A percentile compares a stretch with the other conserved stretches of the same genome.
Evolutionary conservation across 2,888 invertebrate species (phyloP).

Genomic region (Nemotelus nigrinus): DNA sequence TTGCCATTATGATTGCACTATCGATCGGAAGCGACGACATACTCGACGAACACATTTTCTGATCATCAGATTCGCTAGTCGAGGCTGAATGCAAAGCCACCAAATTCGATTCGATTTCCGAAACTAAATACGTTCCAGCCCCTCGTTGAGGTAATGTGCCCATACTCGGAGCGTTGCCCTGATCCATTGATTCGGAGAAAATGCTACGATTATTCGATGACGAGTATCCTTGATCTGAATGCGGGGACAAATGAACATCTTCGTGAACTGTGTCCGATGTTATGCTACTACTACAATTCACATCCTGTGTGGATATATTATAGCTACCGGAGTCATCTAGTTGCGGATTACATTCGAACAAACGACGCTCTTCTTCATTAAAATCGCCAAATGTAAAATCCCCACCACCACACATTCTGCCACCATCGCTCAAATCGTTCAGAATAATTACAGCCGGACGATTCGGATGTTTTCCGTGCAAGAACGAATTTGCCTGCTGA

Average conservation of each 20-base stretch:
- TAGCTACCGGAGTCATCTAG: constrained; percentile 45
- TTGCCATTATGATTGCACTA: constrained; percentile 37
- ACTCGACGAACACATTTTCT: not conserved
- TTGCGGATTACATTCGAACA: constrained; percentile 53
- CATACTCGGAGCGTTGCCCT: constrained; percentile 23
- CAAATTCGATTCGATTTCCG: not conserved
- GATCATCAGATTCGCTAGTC: constrained; percentile 22
- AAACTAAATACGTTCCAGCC: not conserved
- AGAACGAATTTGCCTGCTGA: constrained; percentile 26
- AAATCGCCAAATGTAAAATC: constrained; percentile 75
- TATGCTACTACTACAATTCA: constrained; percentile 46
- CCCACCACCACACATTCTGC: constrained; percentile 68
- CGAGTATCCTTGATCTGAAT: constrained; percentile 50
- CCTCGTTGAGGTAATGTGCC: constrained; percentile 44
- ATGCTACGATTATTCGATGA: constrained; percentile 50
- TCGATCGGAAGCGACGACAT: constrained; percentile 16
- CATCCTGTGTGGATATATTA: constrained; percentile 45
- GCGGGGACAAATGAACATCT: constrained; percentile 48
- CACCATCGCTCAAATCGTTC: constrained; percentile 66
- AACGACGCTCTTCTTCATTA: constrained; percentile 63
- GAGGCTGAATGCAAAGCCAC: not conserved
- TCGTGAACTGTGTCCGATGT: constrained; percentile 24
- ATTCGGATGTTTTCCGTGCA: constrained; percentile 54
- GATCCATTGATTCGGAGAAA: constrained; percentile 56
- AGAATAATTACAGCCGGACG: constrained; percentile 80